phyloP scores from a whole-genome alignment of 2,888 invertebrate genomes.

The Drosophila limbata region DNA sequence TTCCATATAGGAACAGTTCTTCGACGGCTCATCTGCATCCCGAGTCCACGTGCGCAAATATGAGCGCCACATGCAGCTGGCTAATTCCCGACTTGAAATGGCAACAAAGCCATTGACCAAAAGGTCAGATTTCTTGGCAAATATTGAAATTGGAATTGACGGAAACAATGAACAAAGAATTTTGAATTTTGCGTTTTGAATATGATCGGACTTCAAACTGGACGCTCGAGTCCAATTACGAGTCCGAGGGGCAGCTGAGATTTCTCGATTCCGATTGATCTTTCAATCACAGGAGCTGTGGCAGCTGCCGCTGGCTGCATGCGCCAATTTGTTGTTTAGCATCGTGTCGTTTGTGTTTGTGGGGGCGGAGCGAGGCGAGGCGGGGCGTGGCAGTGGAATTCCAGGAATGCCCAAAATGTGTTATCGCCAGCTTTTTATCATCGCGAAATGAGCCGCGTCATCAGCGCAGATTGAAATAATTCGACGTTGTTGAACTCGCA shows the following conservation, averaged over 20 bases:
- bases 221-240: slow-evolving; percentile 68
- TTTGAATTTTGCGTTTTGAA: slow-evolving; percentile 40
- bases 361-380: slow-evolving; percentile 22
- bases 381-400: slow-evolving; percentile 32
- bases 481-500: slow-evolving; percentile 46
- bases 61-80: slow-evolving; percentile 62
- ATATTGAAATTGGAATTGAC: slow-evolving; percentile 29
- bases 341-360: background rate
- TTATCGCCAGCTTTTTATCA: slow-evolving; percentile 77
- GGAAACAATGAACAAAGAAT: slow-evolving; percentile 27
- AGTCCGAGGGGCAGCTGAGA: slow-evolving; percentile 51
- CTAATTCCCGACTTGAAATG: slow-evolving; percentile 65
- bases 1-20: background rate
- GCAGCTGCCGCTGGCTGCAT: slow-evolving; percentile 46
- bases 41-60: slow-evolving; percentile 40
- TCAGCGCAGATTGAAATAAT: slow-evolving; percentile 80
- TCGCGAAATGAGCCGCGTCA: slow-evolving; percentile 74
- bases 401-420: slow-evolving; percentile 58
- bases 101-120: slow-evolving; percentile 55
- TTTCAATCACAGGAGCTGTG: slow-evolving; percentile 65
- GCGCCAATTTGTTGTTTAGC: slow-evolving; percentile 62
- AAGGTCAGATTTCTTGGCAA: slow-evolving; percentile 71
- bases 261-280: slow-evolving; percentile 58
- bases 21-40: slow-evolving; percentile 44
- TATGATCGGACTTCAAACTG: slow-evolving; percentile 38